Base-by-base conservation (phyloP, 1,140 invertebrate genomes). In the Diabrotica undecimpunctata region DNA sequence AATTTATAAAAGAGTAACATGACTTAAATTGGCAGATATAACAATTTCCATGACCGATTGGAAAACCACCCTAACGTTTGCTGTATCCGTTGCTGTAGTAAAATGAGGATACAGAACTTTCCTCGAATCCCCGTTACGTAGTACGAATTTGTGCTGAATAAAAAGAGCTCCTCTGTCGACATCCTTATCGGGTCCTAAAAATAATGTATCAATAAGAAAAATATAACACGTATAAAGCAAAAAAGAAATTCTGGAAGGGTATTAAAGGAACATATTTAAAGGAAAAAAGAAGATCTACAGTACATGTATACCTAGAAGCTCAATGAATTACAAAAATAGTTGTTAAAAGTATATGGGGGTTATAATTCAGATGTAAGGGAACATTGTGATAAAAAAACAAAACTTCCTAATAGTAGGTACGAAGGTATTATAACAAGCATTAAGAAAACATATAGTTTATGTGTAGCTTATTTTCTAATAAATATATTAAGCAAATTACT, bases 71-170 rank as follows among this genome's bases (percentile, higher is more conserved):
- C 82, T 82, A 8, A 87, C 82, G 74, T 87, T 87, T 52, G 84
- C 81, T 7, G 85, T 87, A 70, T 88, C 85, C 0, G 86, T 88
- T n/a, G 86, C 86, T 7, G 84, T 86, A 11, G 85, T 87, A 70
- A 84, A 88, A 75, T 87, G 86, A 51, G 83, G 85, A 75, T 86
- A 88, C 13, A 88, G 79, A 52, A 86, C 81, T 74, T 85, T 84
- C 61, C 84, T 77, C 39, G 82, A 79, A 69, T 85, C 84, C 39
- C 79, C 80, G 73, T 86, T 87, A 51, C 81, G 75, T 9, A 80
- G 69, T 54, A 85, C 80, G 74, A 88, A 88, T 74, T 86, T 85
- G 59, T 82, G 82, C 73, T 88, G 86, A 60, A 88, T 85, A 74
- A 87, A 87, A 13, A 85, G 72, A 9, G 86, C 85, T 14, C 84